A percentile compares a stretch with the other conserved stretches of the same genome.
phyloP scores from a whole-genome alignment of 2,888 invertebrate genomes.

The Bugulina stolonifera region DNA sequence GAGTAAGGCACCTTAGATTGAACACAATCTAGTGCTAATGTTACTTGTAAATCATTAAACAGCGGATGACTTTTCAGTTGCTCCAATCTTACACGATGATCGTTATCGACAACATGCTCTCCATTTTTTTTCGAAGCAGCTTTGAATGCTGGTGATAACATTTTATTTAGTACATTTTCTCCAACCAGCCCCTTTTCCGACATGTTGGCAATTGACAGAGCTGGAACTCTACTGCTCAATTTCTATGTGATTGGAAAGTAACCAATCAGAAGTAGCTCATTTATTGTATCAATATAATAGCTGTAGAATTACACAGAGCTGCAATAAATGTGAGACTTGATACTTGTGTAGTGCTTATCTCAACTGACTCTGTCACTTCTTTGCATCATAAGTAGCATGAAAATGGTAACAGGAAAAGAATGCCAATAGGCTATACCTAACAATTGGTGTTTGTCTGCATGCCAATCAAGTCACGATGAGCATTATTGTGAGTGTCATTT shows the following conservation, averaged over 20 bases:
- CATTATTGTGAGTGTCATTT: conserved; percentile 23
- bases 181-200: background rate
- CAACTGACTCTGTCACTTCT: conserved; percentile 25
- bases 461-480: conserved; percentile 24
- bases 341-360: background rate
- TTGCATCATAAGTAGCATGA: conserved; percentile 24
- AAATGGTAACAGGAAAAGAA: conserved; percentile 26
- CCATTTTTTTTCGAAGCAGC: background rate
- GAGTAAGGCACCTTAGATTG: conserved; percentile 35
- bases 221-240: background rate
- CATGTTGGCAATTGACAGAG: background rate
- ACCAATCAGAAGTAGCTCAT: conserved; percentile 2
- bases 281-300: conserved; percentile 13
- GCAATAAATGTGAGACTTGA: conserved; percentile 16
- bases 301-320: background rate
- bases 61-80: conserved; percentile 37
- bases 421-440: conserved; percentile 23
- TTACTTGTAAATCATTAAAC: conserved; percentile 36
- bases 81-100: conserved; percentile 29
- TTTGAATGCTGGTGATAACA: background rate
- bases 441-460: conserved; percentile 24
- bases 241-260: background rate
- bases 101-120: background rate
- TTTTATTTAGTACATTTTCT: background rate
- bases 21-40: conserved; percentile 35